Percentiles rank a stretch among this genome's conserved stretches.
These are phyloP conservation scores for Stomorhina lunata DNA, from an alignment of 2,888 invertebrate genomes.

Conservation along the genomic window DNA sequence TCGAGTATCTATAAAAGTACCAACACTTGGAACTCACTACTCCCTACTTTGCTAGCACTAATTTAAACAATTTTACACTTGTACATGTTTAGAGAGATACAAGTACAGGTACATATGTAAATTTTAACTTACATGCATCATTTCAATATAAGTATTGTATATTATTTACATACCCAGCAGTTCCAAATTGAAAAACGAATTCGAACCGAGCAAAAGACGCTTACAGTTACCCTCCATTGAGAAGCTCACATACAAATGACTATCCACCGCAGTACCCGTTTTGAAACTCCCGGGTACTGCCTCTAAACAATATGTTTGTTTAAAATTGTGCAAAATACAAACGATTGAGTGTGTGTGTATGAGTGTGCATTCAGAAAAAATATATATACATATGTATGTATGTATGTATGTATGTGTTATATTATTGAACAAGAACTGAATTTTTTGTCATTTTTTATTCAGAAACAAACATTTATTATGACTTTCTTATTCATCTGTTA, in stretches of 20 bases:
- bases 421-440: conserved; percentile 33
- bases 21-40: no score
- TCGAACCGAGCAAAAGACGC: no score
- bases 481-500: conserved; percentile 18
- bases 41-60: no score
- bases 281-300: background rate
- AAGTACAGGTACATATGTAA: no score
- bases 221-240: no score
- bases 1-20: no score
- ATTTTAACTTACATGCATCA: no score
- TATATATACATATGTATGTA: background rate
- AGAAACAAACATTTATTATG: conserved; percentile 34
- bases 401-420: background rate
- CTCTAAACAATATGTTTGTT: background rate
- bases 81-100: no score
- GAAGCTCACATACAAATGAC: background rate
- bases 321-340: background rate
- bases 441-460: background rate
- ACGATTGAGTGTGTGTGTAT: background rate
- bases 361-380: background rate
- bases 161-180: no score
- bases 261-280: background rate
- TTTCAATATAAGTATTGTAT: no score
- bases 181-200: no score
- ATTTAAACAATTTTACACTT: no score